Conservation (phyloP, 2,113 vertebrate species). For the Chlamydotis undulata region DNA sequence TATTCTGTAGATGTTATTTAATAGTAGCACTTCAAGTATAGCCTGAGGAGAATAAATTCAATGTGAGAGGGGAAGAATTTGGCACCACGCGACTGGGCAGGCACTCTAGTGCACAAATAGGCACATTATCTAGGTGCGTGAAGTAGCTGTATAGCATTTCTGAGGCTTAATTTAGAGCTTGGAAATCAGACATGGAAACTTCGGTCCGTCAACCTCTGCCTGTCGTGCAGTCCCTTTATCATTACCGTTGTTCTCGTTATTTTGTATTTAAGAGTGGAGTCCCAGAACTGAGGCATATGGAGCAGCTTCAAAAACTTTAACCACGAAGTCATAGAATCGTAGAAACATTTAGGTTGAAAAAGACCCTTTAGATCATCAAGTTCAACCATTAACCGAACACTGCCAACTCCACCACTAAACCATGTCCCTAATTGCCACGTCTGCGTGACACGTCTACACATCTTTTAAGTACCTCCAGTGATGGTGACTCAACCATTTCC, state of each 20-base stretch:
- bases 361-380: not conserved
- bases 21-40: not conserved
- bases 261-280: not conserved
- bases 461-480: too few species aligned
- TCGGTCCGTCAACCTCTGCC: not conserved
- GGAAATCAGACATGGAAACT: not conserved
- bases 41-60: not conserved
- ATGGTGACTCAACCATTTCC: too few species aligned
- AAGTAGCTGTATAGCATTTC: not conserved
- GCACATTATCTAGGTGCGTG: rapidly evolving
- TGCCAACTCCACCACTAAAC: not conserved
- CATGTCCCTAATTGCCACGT: too few species aligned
- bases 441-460: too few species aligned
- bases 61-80: not conserved
- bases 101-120: not conserved
- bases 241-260: not conserved
- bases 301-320: not conserved
- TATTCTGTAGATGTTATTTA: not conserved
- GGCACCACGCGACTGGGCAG: too few species aligned
- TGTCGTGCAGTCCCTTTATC: not conserved
- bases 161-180: not conserved
- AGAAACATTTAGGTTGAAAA: not conserved
- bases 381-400: rapidly evolving
- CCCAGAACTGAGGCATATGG: not conserved
- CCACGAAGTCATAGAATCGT: not conserved